Conservation (phyloP, 2,797 vertebrate genomes). For the Balearica regulorum region DNA sequence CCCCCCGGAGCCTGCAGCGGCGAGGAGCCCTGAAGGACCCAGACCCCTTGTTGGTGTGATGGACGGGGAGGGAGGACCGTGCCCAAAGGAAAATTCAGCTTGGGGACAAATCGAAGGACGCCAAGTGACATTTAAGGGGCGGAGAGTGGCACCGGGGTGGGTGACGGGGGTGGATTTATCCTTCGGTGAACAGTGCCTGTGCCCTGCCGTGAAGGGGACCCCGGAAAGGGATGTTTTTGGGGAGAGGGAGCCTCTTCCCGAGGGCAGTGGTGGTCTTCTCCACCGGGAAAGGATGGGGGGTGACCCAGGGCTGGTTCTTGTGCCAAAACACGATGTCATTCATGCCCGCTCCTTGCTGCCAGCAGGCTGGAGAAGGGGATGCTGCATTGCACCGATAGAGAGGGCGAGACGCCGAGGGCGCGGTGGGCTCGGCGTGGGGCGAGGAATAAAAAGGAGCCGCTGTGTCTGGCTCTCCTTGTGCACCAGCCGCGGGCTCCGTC, state of each 20-base stretch:
- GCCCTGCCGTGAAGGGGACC: neutral
- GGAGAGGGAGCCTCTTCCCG: neutral
- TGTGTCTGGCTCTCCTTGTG: neutral
- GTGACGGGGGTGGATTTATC: neutral
- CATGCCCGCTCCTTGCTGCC: neutral
- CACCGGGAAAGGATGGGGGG: neutral
- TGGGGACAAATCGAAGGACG: neutral
- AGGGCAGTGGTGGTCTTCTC: fast-evolving
- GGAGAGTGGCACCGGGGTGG: neutral
- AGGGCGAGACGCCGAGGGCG: no score
- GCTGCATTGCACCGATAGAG: fast-evolving
- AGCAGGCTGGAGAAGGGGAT: neutral
- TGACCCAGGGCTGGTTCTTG: neutral
- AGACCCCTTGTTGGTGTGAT: fast-evolving
- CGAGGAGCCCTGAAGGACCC: neutral
- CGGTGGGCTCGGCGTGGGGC: neutral
- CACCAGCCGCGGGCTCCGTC: fast-evolving
- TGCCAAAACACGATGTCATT: fast-evolving
- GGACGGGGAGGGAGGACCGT: neutral
- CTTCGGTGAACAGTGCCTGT: neutral
- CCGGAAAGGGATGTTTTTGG: fast-evolving
- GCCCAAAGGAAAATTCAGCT: fast-evolving
- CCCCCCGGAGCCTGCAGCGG: neutral
- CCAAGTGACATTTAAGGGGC: neutral
- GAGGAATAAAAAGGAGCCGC: neutral